Base-by-base conservation (phyloP, 2,888 invertebrate genomes). In the Ennomos quercinarius region DNA sequence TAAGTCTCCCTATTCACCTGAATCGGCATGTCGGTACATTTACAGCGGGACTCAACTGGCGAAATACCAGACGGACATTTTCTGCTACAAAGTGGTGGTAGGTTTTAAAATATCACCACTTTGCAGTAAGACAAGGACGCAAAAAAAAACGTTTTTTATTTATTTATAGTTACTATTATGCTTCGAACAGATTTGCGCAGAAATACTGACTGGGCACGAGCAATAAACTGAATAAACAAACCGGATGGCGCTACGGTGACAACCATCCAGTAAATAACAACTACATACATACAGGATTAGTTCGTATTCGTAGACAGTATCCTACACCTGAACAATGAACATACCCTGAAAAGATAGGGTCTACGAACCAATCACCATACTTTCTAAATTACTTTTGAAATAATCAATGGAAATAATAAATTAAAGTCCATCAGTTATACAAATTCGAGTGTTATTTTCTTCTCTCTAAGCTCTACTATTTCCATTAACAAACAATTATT, bases 1-100 rank as follows among this genome's bases (percentile, higher is more conserved):
- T 88, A 87, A 87, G 81, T 85, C 79, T 86, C 84, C 81, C 86
- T 86, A 83, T 89, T 89, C 89, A 90, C 89, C 89, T 89, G 86
- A 83, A 87, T 85, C 76, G 82, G 81, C 80, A 84, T 83, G 85
- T 75, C 77, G 83, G 82, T 83, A 78, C 71, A 66, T 74, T 71
- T 73, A 67, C 66, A 68, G 70, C 66, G 62, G 64, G 70, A 63
- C 55, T 61, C 47, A 41, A 38, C 59, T 39, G 17, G 41, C 40
- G 36, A 57, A 57, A 48, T 52, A 63, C 45, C 17, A 43, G 39
- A 40, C 9, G 17, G 47, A 39, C 8, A 11, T 54, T 40, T 49
- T 47, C n/a, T 58, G 13, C 43, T 13, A 6, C 27, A 6, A 27
- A 6, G 27, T 6, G 27, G 27, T 27, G 27, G 27, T 27, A 27